phyloP scores from a whole-genome alignment of 2,888 invertebrate species.

The Smittia aterrima region DNA sequence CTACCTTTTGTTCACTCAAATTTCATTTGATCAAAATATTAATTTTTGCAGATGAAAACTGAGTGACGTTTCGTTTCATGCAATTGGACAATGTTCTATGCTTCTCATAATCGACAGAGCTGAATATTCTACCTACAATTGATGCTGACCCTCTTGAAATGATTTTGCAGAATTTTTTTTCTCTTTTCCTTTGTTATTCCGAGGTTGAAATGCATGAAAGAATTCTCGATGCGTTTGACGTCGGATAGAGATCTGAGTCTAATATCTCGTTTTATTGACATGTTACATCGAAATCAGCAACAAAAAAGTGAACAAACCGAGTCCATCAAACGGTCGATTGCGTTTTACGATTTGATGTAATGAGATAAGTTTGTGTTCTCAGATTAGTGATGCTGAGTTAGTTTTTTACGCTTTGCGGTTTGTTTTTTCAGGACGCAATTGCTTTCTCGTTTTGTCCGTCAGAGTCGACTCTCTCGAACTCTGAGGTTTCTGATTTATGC shows the following conservation, averaged over 20 bases:
- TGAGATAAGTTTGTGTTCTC: neutral
- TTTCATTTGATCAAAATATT: slow-evolving; percentile 27
- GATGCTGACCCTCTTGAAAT: slow-evolving; percentile 24
- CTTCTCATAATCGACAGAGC: neutral
- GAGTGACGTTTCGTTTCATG: slow-evolving; percentile 36
- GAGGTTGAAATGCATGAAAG: slow-evolving; percentile 3
- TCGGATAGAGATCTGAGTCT: neutral
- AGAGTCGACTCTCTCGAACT: neutral
- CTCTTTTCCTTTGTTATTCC: neutral
- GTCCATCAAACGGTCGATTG: slow-evolving; percentile 37
- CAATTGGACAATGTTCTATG: slow-evolving; percentile 32
- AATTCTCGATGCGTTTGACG: slow-evolving; percentile 5
- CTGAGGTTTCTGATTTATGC: slow-evolving; percentile 21
- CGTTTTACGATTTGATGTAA: slow-evolving; percentile 12
- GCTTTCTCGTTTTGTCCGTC: slow-evolving; percentile 12
- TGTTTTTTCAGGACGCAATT: slow-evolving; percentile 18
- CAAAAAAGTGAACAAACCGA: neutral
- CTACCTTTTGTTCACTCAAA: neutral
- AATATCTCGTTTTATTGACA: slow-evolving; percentile 32
- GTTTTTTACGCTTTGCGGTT: slow-evolving; percentile 9
- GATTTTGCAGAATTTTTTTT: slow-evolving; percentile 19
- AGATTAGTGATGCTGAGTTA: slow-evolving; percentile 20
- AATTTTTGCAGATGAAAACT: slow-evolving; percentile 25
- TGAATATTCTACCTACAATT: neutral
- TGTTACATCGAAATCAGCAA: slow-evolving; percentile 25